Evolutionary conservation across 2,113 vertebrate species (phyloP), one percentile per base, ranked within the genome.

Genomic region (Brachyistius frenatus): DNA sequence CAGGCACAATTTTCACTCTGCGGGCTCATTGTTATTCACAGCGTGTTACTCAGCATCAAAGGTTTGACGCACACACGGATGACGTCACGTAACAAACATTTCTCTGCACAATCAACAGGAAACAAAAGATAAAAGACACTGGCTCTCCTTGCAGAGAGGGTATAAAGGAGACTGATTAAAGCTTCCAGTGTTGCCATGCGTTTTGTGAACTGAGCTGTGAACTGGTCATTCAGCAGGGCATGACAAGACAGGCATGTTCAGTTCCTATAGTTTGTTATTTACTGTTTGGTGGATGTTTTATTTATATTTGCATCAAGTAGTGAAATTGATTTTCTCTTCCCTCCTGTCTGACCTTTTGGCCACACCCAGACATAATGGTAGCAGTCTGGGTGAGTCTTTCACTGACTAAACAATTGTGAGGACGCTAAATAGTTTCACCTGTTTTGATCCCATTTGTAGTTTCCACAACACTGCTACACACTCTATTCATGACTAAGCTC

Each of bases 61-160:
- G 63, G 47, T 80, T 68, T 92, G 89, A 92, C 79, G 83, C 91
- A 90, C 86, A 73, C 62, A 72, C 66, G 69, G 41, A 60, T 89
- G 89, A 90, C 73, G 74, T 87, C 91, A 90, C 37, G 66, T 54
- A 86, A 73, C 72, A 84, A 83, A 89, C 56, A 87, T 85, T 88
- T 83, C 70, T 69, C 79, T 74, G 61, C 65, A 78, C 70, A 80
- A 68, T 81, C 84, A 76, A 61, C 77, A 76, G 78, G 68, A 82
- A 36, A 57, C 50, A 67, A 60, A 32, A 52, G 76, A 72, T 74
- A 76, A 71, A 80, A 80, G 60, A 77, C 41, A 62, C 33, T 5
- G n/a, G 54, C 69, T 67, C 9, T 79, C 77, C 79, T 37, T 73
- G 67, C 57, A 83, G 76, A 76, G 7, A 72, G 55, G 39, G 52